Percentiles rank a stretch among this genome's conserved stretches.
Evolutionary conservation across 2,113 vertebrate genomes (phyloP).

Genomic region (Dendrocopos noguchii): DNA sequence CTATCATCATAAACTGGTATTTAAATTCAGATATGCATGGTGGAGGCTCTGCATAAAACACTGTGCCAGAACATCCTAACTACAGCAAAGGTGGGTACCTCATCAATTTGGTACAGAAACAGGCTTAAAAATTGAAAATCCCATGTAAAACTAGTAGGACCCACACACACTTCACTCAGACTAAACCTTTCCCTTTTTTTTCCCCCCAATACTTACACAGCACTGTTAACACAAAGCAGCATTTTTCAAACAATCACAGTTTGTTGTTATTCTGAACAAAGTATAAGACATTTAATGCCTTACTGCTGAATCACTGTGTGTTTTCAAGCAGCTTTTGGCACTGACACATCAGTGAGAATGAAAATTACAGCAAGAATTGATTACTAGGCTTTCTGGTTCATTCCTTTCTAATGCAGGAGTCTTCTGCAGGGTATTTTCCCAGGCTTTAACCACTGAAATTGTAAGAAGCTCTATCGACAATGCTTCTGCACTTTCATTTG

Average conservation of each 20-base stretch:
- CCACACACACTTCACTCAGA: not conserved
- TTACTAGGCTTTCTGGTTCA: slow-evolving; percentile 6
- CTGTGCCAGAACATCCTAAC: not conserved
- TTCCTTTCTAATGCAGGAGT: not conserved
- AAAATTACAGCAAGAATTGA: slow-evolving; percentile 26
- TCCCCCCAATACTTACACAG: not conserved
- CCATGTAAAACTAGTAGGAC: not conserved
- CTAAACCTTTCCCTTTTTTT: not conserved
- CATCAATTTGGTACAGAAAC: not conserved
- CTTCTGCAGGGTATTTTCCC: not conserved
- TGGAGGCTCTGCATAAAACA: not conserved
- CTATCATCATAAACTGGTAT: not conserved
- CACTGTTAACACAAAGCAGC: not conserved
- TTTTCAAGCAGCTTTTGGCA: slow-evolving; percentile 16
- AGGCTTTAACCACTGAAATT: not conserved
- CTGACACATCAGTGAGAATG: not conserved
- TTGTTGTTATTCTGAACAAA: not conserved
- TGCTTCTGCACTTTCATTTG: not conserved
- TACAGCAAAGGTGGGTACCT: not conserved
- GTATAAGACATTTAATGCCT: not conserved
- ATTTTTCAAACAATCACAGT: slow-evolving; percentile 1
- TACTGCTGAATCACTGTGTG: not conserved
- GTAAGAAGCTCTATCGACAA: not conserved
- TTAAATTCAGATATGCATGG: not conserved
- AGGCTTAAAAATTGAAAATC: not conserved